Percentiles rank a stretch among this genome's conserved stretches.
phyloP scores from a whole-genome alignment of 2,113 vertebrate genomes.

The Plotosus lineatus region DNA sequence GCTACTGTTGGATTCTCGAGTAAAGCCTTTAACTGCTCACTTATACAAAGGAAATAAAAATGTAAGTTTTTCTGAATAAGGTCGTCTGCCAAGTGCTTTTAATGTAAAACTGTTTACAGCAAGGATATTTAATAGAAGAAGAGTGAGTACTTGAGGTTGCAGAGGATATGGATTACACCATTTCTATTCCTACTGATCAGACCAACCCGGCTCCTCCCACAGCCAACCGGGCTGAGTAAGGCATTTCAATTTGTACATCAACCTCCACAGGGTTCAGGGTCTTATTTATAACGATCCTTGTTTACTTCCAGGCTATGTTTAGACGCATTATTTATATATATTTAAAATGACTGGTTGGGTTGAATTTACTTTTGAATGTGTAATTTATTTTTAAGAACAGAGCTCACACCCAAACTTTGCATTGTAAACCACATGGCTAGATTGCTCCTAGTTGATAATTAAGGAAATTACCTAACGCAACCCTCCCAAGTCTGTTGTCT shows the following conservation, averaged over 20 bases:
- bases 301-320: conserved; percentile 7
- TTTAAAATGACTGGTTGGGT: background rate
- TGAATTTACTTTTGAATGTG: background rate
- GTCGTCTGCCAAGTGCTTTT: too few species aligned
- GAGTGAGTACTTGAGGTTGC: background rate
- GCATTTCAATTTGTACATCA: background rate
- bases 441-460: background rate
- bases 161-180: background rate
- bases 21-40: too few species aligned
- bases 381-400: background rate
- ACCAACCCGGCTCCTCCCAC: background rate
- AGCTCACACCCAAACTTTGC: background rate
- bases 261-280: background rate
- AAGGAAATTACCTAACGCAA: background rate
- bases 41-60: too few species aligned
- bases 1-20: too few species aligned
- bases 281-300: background rate
- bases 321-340: background rate
- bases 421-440: background rate
- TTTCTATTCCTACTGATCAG: background rate
- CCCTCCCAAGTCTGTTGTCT: background rate
- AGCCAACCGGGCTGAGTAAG: background rate
- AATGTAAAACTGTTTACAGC: too few species aligned
- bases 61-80: too few species aligned
- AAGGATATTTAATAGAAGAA: background rate